Evolutionary conservation across 2,113 vertebrate genomes (phyloP), one percentile per base, ranked within the genome.

Genomic region (Rhizomys pruinosus): DNA sequence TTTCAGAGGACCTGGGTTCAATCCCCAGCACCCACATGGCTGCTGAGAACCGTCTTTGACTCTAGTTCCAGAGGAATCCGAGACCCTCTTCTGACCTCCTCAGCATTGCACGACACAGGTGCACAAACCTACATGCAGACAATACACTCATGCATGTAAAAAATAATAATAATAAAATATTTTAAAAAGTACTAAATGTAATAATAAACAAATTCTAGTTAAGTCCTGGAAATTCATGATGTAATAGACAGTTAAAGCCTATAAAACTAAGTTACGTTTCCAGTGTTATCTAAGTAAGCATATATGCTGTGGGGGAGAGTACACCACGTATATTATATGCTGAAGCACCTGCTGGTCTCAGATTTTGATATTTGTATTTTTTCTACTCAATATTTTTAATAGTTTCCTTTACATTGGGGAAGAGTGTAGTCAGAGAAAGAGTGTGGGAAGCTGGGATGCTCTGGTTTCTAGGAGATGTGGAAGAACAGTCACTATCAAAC

Each of bases 191-290:
- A n/a, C n/a, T n/a, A n/a, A n/a, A n/a, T n/a, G n/a, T n/a, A n/a
- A n/a, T n/a, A 92, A 76, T 37, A 66, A 79, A 79, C 59, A 59
- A 19, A 25, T 87, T 84, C 25, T 37, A 59, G 52, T n/a, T 22
- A 32, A 90, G 42, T 25, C 57, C 63, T 87, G 4, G 22, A 90
- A 93, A 95, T 80, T 74, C 73, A 95, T 87, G 39, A 76, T 57
- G 15, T 37, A 86, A 84, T 89, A 25, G 52, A 63, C 19, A 85
- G 44, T 34, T 74, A 73, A 90, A 82, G 80, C 23, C 32, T 57
- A 68, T 10, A 59, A 87, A 87, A 89, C 82, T 8, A 68, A 88
- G 84, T 44, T 10, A n/a, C n/a, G n/a, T n/a, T 69, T 52, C 11
- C 32, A 76, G 0, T 71, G 16, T 63, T 34, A 42, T 22, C 7